A percentile compares a stretch with the other conserved stretches of the same genome.
phyloP scores from a whole-genome alignment of 2,797 vertebrate species.

The Syngnathus acus region DNA sequence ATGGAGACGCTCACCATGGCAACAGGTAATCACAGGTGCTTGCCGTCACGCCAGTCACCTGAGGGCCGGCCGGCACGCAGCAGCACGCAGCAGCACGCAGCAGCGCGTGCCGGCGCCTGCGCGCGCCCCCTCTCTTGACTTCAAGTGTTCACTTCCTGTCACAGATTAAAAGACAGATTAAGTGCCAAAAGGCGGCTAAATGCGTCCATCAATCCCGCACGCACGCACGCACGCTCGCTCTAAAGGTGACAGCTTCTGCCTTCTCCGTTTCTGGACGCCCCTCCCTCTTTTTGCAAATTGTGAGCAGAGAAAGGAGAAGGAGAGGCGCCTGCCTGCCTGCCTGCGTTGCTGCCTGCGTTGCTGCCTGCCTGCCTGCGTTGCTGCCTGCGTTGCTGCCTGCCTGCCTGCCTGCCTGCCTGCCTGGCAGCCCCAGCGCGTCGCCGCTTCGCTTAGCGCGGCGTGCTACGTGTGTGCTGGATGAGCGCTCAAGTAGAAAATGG shows the following conservation, averaged over 20 bases:
- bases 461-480: constrained; percentile 3
- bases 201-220: not conserved
- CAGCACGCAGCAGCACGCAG: no score
- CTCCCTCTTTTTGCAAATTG: no score
- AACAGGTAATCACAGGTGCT: constrained; percentile 65
- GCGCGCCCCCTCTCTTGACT: not conserved
- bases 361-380: no score
- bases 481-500: constrained; percentile 4
- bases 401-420: no score
- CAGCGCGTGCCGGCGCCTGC: no score
- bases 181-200: not conserved
- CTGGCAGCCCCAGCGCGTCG: not conserved
- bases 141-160: not conserved
- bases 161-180: not conserved
- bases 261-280: no score
- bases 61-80: not conserved
- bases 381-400: no score
- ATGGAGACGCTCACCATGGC: constrained; percentile 70
- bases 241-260: not conserved
- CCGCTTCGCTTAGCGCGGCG: constrained; percentile 1
- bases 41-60: not conserved
- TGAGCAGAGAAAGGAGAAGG: not conserved
- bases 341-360: no score
- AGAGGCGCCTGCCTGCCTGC: no score
- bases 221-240: not conserved